Base-by-base conservation (phyloP, 2,888 invertebrate species). In the Eudemis profundana region DNA sequence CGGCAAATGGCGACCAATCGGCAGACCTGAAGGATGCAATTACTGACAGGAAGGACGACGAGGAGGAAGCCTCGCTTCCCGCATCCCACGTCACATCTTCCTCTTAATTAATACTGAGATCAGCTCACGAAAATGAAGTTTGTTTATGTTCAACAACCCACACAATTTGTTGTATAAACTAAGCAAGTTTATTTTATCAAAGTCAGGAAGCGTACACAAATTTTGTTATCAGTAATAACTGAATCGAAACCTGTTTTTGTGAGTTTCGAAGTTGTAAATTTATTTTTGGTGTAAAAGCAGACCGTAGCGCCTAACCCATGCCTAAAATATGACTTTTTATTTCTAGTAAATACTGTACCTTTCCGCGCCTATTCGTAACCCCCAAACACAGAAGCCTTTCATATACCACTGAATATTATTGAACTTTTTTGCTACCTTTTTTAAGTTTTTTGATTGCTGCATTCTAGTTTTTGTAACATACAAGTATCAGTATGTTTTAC, bases 11-110 rank as follows among this genome's bases (percentile, higher is more conserved):
- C 70, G 64, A 76, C 78, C 78, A 80, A 81, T 77, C 75, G 74
- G 74, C 78, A 78, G 74, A 72, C 77, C 78, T 15, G 14, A 27
- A 81, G 84, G 83, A 87, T 86, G 87, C 86, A 88, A 89, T 90
- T 89, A 90, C 73, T 54, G 73, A 68, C 68, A 70, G 70, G 66
- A 63, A 66, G 46, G 56, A 40, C n/a, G 47, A 8, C 8, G 27
- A 14, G 21, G n/a, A 10, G 10, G 36, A 15, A 42, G 40, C 36
- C 1, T 21, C 3, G 19, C 33, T 33, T 38, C 62, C 15, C 4
- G 23, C 12, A 10, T 46, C 59, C 44, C 21, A 50, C 29, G 23
- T 56, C 10, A 21, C 19, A 33, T 21, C 38, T 42, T 17, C 42
- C 40, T 29, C 33, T 50, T 56, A 56, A 66, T 61, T 50, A 56